Evolutionary conservation across 2,113 vertebrate species (phyloP).

Genomic region (Stercorarius parasiticus): DNA sequence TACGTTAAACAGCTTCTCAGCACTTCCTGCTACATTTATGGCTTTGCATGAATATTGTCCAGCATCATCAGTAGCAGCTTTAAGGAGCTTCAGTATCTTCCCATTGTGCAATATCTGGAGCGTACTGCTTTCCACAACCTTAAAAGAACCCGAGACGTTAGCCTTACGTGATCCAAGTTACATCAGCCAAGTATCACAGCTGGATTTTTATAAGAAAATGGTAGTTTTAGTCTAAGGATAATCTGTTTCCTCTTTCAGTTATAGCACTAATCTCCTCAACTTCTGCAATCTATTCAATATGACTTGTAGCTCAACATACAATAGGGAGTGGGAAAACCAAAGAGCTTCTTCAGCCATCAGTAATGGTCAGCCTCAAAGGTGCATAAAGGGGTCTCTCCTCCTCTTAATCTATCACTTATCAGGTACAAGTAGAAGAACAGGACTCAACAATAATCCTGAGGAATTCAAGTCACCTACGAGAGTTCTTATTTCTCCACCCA

Average conservation of each 20-base stretch:
- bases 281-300: not conserved
- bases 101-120: conserved; percentile 84
- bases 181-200: conserved; percentile 27
- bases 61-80: conserved; percentile 74
- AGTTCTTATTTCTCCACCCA: not conserved
- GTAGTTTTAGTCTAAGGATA: not conserved
- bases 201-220: conserved; percentile 32
- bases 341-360: not conserved
- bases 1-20: conserved; percentile 86
- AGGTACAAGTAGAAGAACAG: not conserved
- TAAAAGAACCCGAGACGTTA: conserved; percentile 35
- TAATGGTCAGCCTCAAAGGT: not conserved
- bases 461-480: not conserved
- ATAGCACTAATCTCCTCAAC: not conserved
- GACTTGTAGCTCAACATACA: not conserved
- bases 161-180: conserved; percentile 3
- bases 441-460: not conserved
- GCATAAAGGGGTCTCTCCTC: not conserved
- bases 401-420: not conserved
- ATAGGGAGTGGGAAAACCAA: not conserved
- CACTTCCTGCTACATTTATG: conserved; percentile 87
- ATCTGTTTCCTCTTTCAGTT: conserved; percentile 17
- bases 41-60: conserved; percentile 92
- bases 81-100: conserved; percentile 85
- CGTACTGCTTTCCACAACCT: conserved; percentile 81